Conservation (phyloP, 2,888 invertebrate genomes). For the Dynastes maya region DNA sequence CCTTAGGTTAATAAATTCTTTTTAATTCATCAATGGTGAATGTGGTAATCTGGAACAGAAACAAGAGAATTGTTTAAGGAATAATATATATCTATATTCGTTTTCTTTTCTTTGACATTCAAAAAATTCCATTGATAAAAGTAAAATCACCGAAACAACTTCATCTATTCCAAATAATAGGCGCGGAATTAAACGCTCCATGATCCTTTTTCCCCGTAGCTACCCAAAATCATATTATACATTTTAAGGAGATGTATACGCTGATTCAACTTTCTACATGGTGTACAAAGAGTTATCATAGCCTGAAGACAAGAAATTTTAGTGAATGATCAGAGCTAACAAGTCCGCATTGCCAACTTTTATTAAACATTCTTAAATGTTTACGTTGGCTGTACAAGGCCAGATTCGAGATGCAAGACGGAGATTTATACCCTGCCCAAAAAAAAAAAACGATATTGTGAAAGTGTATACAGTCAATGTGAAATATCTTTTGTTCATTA, state of each 20-base stretch:
- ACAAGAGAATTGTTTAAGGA: too few relatives aligned
- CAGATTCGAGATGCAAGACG: background rate
- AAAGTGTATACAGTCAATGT: background rate
- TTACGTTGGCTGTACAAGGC: slow-evolving; percentile 14
- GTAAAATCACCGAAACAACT: too few relatives aligned
- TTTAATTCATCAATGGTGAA: too few relatives aligned
- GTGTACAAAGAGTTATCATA: background rate
- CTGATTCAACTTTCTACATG: slow-evolving; percentile 12
- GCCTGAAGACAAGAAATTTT: slow-evolving; percentile 35
- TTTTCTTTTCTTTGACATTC: background rate
- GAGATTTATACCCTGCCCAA: slow-evolving; percentile 11
- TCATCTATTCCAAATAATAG: too few relatives aligned
- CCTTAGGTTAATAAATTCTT: too few relatives aligned
- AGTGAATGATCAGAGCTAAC: slow-evolving; percentile 24
- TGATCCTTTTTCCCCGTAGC: too few relatives aligned
- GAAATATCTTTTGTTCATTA: too few relatives aligned
- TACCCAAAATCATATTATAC: too few relatives aligned
- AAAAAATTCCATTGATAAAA: background rate
- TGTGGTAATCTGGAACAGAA: too few relatives aligned
- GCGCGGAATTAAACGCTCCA: too few relatives aligned
- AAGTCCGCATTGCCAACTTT: slow-evolving; percentile 2
- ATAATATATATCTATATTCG: too few relatives aligned
- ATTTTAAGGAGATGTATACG: background rate
- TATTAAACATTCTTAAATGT: background rate
- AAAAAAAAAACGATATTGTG: slow-evolving; percentile 14